Conservation (phyloP, 2,888 invertebrate species). For the Eurytoma adleriae region DNA sequence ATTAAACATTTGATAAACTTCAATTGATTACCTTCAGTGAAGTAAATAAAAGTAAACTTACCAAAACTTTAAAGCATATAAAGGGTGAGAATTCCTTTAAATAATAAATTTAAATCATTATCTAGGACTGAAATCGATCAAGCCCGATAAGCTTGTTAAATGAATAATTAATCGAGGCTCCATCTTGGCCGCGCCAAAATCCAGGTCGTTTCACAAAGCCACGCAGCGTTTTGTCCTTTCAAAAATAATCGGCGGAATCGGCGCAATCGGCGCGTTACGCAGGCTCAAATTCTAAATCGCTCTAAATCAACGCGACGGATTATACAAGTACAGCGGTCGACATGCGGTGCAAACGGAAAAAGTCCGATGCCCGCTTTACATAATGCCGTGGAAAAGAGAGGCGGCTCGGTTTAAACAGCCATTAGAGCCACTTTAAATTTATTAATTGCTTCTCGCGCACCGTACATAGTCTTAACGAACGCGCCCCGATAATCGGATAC, state of each 20-base stretch:
- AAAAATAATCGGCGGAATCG: conserved; percentile 1
- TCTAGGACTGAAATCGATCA: no score
- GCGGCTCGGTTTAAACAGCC: not conserved
- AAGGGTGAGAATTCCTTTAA: no score
- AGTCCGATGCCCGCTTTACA: conserved; percentile 3
- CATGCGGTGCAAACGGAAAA: conserved; percentile 6
- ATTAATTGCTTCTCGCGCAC: conserved; percentile 33
- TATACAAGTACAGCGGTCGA: not conserved
- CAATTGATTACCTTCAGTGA: no score
- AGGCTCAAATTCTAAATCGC: conserved; percentile 1
- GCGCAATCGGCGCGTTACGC: conserved; percentile 11
- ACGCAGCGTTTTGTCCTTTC: conserved; percentile 19
- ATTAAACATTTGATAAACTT: no score
- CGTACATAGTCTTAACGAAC: conserved; percentile 10
- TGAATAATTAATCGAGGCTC: conserved; percentile 10
- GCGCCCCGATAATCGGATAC: conserved; percentile 26
- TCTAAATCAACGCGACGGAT: not conserved
- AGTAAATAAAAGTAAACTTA: no score
- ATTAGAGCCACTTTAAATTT: conserved; percentile 30
- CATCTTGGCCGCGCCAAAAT: not conserved
- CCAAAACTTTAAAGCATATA: no score
- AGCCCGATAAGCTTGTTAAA: conserved; percentile 19
- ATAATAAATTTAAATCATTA: no score
- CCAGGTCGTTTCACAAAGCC: conserved; percentile 4
- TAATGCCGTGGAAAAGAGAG: not conserved